Evolutionary conservation across 2,888 invertebrate genomes (phyloP).

Genomic region (Lampropteryx suffumata): DNA sequence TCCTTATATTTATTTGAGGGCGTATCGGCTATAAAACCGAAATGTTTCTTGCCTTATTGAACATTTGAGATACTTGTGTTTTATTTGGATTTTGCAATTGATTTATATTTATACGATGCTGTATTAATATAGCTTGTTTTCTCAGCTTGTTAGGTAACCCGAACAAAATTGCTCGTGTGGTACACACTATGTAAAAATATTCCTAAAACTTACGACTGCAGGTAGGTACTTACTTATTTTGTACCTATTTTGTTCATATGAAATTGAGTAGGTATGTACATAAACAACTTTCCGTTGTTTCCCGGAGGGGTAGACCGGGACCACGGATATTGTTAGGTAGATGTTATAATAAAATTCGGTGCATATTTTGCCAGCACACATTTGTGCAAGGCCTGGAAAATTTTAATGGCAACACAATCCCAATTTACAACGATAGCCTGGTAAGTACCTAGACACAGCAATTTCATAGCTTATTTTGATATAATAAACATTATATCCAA

Average conservation of each 20-base stretch:
- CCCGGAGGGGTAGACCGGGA: neutral
- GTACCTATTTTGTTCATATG: too few relatives aligned
- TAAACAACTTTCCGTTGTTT: neutral
- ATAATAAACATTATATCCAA: slow-evolving; percentile 41
- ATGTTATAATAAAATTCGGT: neutral
- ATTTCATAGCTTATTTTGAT: slow-evolving; percentile 61
- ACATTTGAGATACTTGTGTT: slow-evolving; percentile 56
- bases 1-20: slow-evolving; percentile 70
- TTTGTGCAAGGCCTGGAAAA: slow-evolving; percentile 4
- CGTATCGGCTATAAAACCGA: slow-evolving; percentile 73
- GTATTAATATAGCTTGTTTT: neutral
- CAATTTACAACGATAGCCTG: slow-evolving; percentile 44
- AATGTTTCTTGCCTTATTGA: slow-evolving; percentile 75
- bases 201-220: too few relatives aligned
- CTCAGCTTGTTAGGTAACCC: neutral
- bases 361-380: slow-evolving; percentile 3
- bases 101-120: slow-evolving; percentile 4
- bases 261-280: too few relatives aligned
- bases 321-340: neutral
- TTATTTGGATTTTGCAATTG: slow-evolving; percentile 27
- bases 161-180: too few relatives aligned
- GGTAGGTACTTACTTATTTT: too few relatives aligned
- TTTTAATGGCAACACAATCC: slow-evolving; percentile 37
- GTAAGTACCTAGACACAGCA: slow-evolving; percentile 49
- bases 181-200: too few relatives aligned